phyloP scores from a whole-genome alignment of 1,140 invertebrate species.

The Nomia melanderi region DNA sequence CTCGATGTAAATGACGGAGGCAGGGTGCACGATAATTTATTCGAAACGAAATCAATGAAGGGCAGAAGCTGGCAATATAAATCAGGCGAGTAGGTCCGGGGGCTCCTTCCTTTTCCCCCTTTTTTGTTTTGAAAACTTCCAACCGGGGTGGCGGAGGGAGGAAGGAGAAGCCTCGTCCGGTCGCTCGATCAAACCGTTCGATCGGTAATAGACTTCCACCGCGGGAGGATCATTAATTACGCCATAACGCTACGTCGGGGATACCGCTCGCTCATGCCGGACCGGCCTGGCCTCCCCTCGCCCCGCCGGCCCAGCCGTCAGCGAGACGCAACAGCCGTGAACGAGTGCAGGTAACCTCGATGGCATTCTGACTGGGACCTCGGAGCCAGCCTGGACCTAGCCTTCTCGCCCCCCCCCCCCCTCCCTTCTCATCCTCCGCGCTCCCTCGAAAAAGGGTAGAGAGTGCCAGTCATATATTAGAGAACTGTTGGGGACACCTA shows the following conservation, averaged over 20 bases:
- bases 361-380: constrained; percentile 55
- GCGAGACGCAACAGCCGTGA: too few species aligned
- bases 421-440: background rate
- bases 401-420: constrained; percentile 26
- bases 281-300: too few species aligned
- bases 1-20: constrained; percentile 20
- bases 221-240: constrained; percentile 61
- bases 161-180: too few species aligned
- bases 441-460: constrained; percentile 62
- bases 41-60: constrained; percentile 22
- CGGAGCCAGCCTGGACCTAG: constrained; percentile 26
- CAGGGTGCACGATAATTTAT: constrained; percentile 14
- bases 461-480: constrained; percentile 77
- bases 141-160: too few species aligned
- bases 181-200: constrained; percentile 60
- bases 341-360: constrained; percentile 55
- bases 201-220: constrained; percentile 59
- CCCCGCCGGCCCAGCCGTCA: too few species aligned
- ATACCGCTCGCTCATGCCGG: constrained; percentile 20
- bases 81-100: background rate
- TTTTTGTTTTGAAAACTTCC: too few species aligned
- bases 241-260: constrained; percentile 52
- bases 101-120: too few species aligned
- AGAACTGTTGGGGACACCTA: constrained; percentile 77
- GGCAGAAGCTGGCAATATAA: constrained; percentile 18